Base-by-base conservation (phyloP, 2,113 vertebrate genomes). In the Nycticryphes semicollaris region DNA sequence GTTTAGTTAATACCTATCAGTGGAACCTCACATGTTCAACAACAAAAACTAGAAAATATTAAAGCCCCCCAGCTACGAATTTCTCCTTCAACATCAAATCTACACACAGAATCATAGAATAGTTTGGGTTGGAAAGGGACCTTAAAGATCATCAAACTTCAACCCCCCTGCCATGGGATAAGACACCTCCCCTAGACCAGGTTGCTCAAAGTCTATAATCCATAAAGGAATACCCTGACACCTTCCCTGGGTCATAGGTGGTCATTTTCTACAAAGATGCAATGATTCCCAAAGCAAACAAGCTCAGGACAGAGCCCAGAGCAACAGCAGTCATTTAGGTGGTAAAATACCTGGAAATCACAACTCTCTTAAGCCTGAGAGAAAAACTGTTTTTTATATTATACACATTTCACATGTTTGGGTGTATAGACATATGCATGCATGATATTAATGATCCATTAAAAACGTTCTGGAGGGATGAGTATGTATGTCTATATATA, bases 401-500 rank as follows among this genome's bases (percentile, higher is more conserved):
- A 33, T 7, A 59, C 12, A 14, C 7, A 37, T 7, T 72, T 75
- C 4, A 47, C 31, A 8, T 54, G 6, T 19, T 57, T 72, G 20
- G 56, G 3, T 67, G 24, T 17, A 25, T 4, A 69, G 20, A 31
- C n/a, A 22, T 0, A 0, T 16, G 16, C 18, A 43, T 28, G 11
- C 17, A 14, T 64, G 74, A 37, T 50, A 35, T 33, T 73, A 75
- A 48, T 20, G n/a, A 62, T 27, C 17, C 4, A 1, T 39, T 92
- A 23, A 6, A 92, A 86, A 54, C 23, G 25, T 33, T 73, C 13
- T 11, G 6, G 45, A 69, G 31, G 6, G 8, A 47, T 72, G 7
- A 68, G 1, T 62, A 24, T 69, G 27, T 51, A 14, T 14, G 30
- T 54, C 53, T 54, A 54, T 54, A 54, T 17, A 54, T 54, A 54